Evolutionary conservation across 2,113 vertebrate species (phyloP).

Genomic region (Rutilus rutilus): DNA sequence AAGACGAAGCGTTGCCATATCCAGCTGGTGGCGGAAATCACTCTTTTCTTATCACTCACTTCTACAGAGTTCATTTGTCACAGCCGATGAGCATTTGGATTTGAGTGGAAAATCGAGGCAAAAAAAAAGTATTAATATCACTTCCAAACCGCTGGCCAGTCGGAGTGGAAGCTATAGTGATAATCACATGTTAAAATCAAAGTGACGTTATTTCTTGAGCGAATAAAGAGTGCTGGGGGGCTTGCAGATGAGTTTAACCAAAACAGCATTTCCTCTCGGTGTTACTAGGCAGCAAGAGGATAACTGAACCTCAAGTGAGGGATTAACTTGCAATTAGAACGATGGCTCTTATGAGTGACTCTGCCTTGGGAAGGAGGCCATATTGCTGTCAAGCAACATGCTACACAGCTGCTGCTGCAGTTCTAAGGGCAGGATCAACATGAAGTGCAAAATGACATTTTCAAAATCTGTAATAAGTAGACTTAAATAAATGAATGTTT

Average conservation of each 20-base stretch:
- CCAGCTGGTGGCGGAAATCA: not conserved
- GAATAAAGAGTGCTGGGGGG: not conserved
- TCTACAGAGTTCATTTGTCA: slow-evolving; percentile 20
- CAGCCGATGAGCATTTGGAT: slow-evolving; percentile 4
- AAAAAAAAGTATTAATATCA: slow-evolving; percentile 8
- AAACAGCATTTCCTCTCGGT: slow-evolving; percentile 44
- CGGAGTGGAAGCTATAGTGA: slow-evolving; percentile 3
- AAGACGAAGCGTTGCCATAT: slow-evolving; percentile 1
- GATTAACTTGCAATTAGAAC: slow-evolving; percentile 62
- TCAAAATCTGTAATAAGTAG: not conserved
- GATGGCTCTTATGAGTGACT: slow-evolving; percentile 58
- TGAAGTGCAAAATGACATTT: slow-evolving; percentile 9
- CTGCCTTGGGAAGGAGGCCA: slow-evolving; percentile 52
- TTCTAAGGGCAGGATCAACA: slow-evolving; percentile 28
- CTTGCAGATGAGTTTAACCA: slow-evolving; percentile 29
- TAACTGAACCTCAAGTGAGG: slow-evolving; percentile 54
- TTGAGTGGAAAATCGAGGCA: not conserved
- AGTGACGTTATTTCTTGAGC: slow-evolving; percentile 22
- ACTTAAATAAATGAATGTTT: too few relatives aligned
- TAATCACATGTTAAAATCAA: slow-evolving; percentile 21
- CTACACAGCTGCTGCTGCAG: slow-evolving; percentile 47
- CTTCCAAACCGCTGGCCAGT: slow-evolving; percentile 7
- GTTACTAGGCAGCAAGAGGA: slow-evolving; percentile 56
- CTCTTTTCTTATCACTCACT: slow-evolving; percentile 29
- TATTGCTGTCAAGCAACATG: slow-evolving; percentile 50